Conservation (phyloP, 2,888 invertebrate species). For the Stictocephala bisonia region DNA sequence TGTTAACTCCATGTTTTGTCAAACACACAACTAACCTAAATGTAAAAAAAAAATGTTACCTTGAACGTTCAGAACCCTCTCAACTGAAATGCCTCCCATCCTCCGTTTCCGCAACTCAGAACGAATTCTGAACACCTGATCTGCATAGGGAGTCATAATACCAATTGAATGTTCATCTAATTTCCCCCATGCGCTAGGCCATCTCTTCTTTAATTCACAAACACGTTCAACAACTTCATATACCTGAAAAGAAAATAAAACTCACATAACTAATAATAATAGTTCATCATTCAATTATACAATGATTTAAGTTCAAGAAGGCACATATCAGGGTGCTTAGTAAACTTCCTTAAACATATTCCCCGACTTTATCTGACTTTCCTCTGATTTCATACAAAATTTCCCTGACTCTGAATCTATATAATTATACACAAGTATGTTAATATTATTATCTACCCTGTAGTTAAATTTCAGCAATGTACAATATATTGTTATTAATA, state of each 20-base stretch:
- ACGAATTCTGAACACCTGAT: slow-evolving; percentile 81
- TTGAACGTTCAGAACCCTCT: slow-evolving; percentile 85
- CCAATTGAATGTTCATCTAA: slow-evolving; percentile 82
- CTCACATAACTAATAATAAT: neutral
- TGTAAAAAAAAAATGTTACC: too few species aligned
- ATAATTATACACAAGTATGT: too few species aligned
- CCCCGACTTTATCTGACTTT: too few species aligned
- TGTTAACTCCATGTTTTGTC: too few species aligned
- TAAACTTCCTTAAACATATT: neutral
- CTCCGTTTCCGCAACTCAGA: slow-evolving; percentile 79
- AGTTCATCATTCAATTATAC: neutral
- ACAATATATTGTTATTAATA: too few species aligned
- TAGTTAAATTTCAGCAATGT: too few species aligned
- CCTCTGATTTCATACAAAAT: too few species aligned
- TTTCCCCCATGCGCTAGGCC: slow-evolving; percentile 82
- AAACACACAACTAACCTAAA: too few species aligned
- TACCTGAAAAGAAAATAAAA: slow-evolving; percentile 64
- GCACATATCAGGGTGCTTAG: neutral
- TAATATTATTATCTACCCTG: too few species aligned
- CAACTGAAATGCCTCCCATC: slow-evolving; percentile 81
- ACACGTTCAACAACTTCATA: slow-evolving; percentile 83
- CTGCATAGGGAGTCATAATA: slow-evolving; percentile 86
- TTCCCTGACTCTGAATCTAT: too few species aligned
- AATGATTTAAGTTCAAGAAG: neutral
- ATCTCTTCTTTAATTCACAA: slow-evolving; percentile 75